Percentiles rank a stretch among this genome's conserved stretches.
Evolutionary conservation across 2,113 vertebrate species (phyloP).

Genomic region (Clarias magur): DNA sequence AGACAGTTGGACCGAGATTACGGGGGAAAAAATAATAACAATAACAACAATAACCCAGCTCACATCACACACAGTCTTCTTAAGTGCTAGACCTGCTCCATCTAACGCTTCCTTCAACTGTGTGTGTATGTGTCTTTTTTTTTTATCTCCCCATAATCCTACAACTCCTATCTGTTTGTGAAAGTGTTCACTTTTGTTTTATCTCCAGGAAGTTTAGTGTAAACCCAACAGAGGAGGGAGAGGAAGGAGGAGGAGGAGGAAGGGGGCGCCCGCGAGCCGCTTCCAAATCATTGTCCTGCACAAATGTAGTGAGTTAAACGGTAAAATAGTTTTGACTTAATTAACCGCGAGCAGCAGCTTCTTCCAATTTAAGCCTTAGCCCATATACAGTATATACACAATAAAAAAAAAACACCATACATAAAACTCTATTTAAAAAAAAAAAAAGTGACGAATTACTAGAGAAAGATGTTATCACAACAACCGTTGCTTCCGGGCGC

Average conservation of each 20-base stretch:
- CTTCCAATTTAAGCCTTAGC: background rate
- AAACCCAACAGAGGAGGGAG: background rate
- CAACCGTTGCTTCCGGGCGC: slow-evolving; percentile 3
- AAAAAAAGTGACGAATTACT: no score
- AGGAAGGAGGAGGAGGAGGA: background rate
- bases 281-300: background rate
- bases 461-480: slow-evolving; percentile 3
- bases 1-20: no score
- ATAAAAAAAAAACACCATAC: background rate
- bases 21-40: background rate
- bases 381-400: no score
- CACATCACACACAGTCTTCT: slow-evolving; percentile 54
- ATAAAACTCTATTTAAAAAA: background rate
- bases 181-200: background rate
- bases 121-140: no score
- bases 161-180: background rate
- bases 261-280: background rate
- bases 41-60: slow-evolving; percentile 55
- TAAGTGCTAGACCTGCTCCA: slow-evolving; percentile 44
- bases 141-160: background rate
- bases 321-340: background rate
- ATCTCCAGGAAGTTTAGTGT: background rate
- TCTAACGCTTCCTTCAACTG: background rate
- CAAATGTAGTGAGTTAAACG: background rate
- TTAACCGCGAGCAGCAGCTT: no score